Conservation (phyloP, 2,797 vertebrate species). For the Micrastur ruficollis region DNA sequence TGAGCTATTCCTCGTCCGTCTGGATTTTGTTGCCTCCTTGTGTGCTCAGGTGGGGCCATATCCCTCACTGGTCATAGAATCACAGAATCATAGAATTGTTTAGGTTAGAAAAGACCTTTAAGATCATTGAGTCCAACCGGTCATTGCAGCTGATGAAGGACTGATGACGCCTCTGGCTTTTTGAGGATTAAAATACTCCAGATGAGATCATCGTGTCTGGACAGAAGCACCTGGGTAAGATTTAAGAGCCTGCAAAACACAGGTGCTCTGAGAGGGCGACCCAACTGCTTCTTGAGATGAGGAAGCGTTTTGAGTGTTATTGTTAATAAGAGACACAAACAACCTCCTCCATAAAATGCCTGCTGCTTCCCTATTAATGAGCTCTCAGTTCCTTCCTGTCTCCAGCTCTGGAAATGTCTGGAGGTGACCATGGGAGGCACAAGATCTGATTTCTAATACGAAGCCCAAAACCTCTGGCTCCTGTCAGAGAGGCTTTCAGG, state of each 20-base stretch:
- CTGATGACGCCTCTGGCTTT: not conserved
- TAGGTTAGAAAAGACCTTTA: not conserved
- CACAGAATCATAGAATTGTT: no score
- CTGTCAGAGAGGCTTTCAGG: not conserved
- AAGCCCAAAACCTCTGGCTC: not conserved
- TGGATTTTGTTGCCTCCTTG: fast-evolving
- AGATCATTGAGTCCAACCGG: not conserved
- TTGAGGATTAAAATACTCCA: not conserved
- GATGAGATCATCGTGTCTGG: not conserved
- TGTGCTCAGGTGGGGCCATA: fast-evolving
- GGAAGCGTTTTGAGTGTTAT: not conserved
- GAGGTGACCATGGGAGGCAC: not conserved
- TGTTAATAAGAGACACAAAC: not conserved
- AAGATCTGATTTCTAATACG: not conserved
- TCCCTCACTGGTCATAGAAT: fast-evolving
- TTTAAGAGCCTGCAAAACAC: not conserved
- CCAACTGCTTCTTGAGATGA: not conserved
- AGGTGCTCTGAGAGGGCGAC: not conserved
- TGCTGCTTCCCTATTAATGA: not conserved
- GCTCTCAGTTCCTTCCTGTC: conserved; percentile 27
- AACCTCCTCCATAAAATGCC: not conserved
- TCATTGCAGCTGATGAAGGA: not conserved
- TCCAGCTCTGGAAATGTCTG: not conserved
- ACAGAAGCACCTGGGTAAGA: not conserved
- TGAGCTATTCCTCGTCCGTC: not conserved